Evolutionary conservation across 2,113 vertebrate species (phyloP), one percentile per base, ranked within the genome.

Genomic region (Ellobius talpinus): DNA sequence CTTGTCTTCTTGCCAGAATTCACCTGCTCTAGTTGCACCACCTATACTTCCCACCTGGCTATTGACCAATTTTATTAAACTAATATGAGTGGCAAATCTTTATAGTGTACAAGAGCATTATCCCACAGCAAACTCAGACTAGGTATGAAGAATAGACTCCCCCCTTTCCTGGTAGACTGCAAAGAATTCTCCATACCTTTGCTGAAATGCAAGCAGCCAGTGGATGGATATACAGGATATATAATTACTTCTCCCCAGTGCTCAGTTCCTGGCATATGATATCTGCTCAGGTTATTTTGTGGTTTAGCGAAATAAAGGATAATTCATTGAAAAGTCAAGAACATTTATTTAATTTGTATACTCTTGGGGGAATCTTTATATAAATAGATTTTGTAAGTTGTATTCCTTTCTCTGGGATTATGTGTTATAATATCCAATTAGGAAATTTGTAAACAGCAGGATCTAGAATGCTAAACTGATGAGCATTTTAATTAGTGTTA

Each of bases 401-500:
- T 82, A 92, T 92, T 78, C 31, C 65, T 92, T 89, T 95, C 93
- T 87, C 65, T 95, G 78, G 52, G 68, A 93, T 93, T 79, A 94
- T 74, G 42, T 87, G 73, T 87, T 47, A 39, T 96, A 87, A 96
- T 91, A 95, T 91, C 73, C 74, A 96, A 89, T 97, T 97, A 95
- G 87, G 55, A 94, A 96, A 94, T 89, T 96, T 93, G 84, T 93
- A 96, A 96, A 95, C 55, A 95, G 85, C 55, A 92, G 73, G 88
- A 87, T 96, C 66, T 91, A 87, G 39, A 91, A 96, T 90, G 66
- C 33, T 96, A 96, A 93, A 92, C 73, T 93, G 94, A 87, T 90
- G 89, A 97, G 73, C 92, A 96, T 92, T 96, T 96, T 95, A 96
- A 97, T 97, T 97, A 93, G 82, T 76, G 82, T 96, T 89, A 93